Conservation (phyloP, 2,888 invertebrate genomes). For the Stramonita haemastoma region DNA sequence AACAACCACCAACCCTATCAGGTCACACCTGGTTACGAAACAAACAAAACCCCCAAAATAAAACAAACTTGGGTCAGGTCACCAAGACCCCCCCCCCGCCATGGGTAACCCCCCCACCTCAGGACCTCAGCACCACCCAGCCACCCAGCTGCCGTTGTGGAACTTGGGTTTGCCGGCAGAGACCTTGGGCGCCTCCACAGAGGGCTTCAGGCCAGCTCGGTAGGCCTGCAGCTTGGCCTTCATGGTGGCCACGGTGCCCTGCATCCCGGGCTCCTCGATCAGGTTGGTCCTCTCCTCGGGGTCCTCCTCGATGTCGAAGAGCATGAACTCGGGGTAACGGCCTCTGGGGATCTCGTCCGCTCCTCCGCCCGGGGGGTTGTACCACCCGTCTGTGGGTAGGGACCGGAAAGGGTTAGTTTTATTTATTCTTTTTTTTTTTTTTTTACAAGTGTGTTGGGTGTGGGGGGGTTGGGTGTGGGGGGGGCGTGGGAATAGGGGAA, state of each 20-base stretch:
- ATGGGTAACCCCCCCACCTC: no score
- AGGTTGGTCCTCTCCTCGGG: slow-evolving; percentile 3
- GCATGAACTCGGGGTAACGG: background rate
- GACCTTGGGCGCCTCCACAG: background rate
- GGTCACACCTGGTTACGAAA: no score
- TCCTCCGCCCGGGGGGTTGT: background rate
- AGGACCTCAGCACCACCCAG: slow-evolving; percentile 1
- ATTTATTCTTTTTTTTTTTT: no score
- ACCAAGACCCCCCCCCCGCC: no score
- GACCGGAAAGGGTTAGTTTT: background rate
- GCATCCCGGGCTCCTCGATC: background rate
- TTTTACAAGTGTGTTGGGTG: no score
- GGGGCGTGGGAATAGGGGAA: no score
- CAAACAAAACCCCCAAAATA: no score
- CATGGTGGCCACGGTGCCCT: background rate
- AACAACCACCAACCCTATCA: no score
- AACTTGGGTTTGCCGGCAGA: background rate
- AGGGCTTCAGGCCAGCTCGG: background rate
- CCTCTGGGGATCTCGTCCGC: no score
- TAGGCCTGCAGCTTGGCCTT: background rate
- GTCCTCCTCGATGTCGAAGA: slow-evolving; percentile 14
- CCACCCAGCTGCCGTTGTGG: slow-evolving; percentile 14
- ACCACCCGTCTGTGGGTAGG: background rate
- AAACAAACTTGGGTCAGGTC: no score
- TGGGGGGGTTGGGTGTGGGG: no score